Conservation (phyloP, 2,888 invertebrate species). For the Leucophenga montana region DNA sequence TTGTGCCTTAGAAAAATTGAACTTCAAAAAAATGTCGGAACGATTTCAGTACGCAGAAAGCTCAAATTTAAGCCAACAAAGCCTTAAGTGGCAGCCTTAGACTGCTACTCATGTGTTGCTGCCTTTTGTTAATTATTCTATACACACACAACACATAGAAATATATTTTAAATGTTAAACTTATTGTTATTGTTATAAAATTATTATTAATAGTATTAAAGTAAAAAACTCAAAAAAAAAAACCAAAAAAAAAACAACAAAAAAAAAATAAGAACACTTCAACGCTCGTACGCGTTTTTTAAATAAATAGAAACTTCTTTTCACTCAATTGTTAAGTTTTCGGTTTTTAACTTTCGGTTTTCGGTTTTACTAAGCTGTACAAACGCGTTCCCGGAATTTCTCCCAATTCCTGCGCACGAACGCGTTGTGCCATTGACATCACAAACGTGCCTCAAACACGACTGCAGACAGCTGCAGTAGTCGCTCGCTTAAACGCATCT, state of each 20-base stretch:
- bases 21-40: background rate
- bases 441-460: slow-evolving; percentile 67
- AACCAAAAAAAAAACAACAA: background rate
- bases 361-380: slow-evolving; percentile 22
- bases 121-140: slow-evolving; percentile 25
- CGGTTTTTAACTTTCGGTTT: slow-evolving; percentile 31
- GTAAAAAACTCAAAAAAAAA: background rate
- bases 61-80: slow-evolving; percentile 13
- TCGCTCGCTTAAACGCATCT: slow-evolving; percentile 29
- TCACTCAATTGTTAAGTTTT: slow-evolving; percentile 39
- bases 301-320: slow-evolving; percentile 7
- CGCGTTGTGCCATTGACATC: slow-evolving; percentile 55
- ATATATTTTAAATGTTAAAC: background rate
- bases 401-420: slow-evolving; percentile 33
- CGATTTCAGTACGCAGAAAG: slow-evolving; percentile 6
- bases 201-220: background rate
- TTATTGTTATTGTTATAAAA: slow-evolving; percentile 11
- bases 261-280: slow-evolving; percentile 44
- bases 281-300: slow-evolving; percentile 19
- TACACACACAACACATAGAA: slow-evolving; percentile 5
- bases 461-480: slow-evolving; percentile 50
- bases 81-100: slow-evolving; percentile 30
- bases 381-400: slow-evolving; percentile 19
- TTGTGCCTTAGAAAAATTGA: slow-evolving; percentile 50
- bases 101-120: slow-evolving; percentile 22